phyloP scores from a whole-genome alignment of 2,888 invertebrate genomes.

The Drosophila cyrtoloma region DNA sequence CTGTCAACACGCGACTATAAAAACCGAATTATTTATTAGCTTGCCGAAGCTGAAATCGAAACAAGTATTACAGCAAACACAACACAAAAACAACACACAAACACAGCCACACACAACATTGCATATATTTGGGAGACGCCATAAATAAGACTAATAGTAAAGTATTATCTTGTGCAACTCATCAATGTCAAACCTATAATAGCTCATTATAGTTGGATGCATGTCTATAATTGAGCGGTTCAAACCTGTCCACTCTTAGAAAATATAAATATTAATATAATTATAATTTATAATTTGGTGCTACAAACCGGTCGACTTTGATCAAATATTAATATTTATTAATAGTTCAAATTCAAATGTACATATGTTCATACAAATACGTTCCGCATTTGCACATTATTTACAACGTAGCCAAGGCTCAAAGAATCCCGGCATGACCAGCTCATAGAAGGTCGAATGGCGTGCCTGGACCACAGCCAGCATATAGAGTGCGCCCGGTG shows the following conservation, averaged over 20 bases:
- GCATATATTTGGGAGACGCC: constrained; percentile 5
- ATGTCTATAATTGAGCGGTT: not conserved
- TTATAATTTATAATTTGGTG: not conserved
- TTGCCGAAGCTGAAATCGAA: not conserved
- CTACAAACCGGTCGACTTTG: not conserved
- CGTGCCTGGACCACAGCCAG: constrained; percentile 62
- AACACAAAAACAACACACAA: not conserved
- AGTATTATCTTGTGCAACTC: not conserved
- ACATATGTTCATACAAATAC: not conserved
- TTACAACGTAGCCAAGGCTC: constrained; percentile 62
- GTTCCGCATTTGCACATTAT: not conserved
- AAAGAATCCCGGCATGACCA: constrained; percentile 68
- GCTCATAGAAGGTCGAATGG: constrained; percentile 75
- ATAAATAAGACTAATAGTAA: not conserved
- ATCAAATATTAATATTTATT: constrained; percentile 2
- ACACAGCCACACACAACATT: not conserved
- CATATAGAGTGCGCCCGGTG: constrained; percentile 54
- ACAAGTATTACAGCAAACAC: not conserved
- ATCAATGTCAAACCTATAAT: not conserved
- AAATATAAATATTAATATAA: not conserved
- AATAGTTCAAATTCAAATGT: constrained; percentile 1
- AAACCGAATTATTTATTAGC: constrained; percentile 14
- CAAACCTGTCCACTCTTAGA: not conserved
- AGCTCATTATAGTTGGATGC: not conserved
- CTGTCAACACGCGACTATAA: not conserved